Evolutionary conservation across 1,140 invertebrate genomes (phyloP), one percentile per base, ranked within the genome.

Genomic region (Drosophila parabipectinata): DNA sequence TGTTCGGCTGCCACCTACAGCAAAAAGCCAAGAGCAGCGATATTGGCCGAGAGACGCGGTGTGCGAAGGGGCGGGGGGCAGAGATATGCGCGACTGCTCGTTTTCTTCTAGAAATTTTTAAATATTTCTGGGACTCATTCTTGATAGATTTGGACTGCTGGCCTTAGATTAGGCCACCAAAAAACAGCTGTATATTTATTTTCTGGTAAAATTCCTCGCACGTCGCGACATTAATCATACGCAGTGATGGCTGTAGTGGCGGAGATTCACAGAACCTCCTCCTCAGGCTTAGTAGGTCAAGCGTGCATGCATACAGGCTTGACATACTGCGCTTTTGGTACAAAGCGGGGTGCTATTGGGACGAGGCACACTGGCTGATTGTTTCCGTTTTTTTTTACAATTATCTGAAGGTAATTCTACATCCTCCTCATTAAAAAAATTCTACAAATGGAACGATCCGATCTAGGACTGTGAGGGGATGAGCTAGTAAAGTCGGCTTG

Each of bases 71-170:
- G 26, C 26, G 26, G 6, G 6, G 26, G 45, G 24, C 14, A 28
- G 32, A 57, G 45, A 51, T 14, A 55, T 32, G 59, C 58, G 52
- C 30, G 62, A 56, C 44, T 61, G 50, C 52, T 61, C 44, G 34
- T 55, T 76, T 76, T 78, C 53, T 87, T 87, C 82, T 87, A 87
- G 83, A 87, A 85, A 88, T 82, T 77, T 68, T 81, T 26, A 68
- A 81, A 82, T 67, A 72, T 83, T 76, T 71, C 28, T 54, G 45
- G 50, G 67, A 60, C 34, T 54, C 15, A 45, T 28, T 60, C 57
- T 73, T 84, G 63, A 80, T 87, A 84, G 60, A 62, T 62, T 68
- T 83, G 54, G 28, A 53, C 60, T 47, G 66, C 69, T 60, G 61
- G 39, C 58, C 54, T 67, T 58, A 69, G 81, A 84, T 84, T 85